Conservation (phyloP, 2,888 invertebrate species). For the Zygaena filipendulae region DNA sequence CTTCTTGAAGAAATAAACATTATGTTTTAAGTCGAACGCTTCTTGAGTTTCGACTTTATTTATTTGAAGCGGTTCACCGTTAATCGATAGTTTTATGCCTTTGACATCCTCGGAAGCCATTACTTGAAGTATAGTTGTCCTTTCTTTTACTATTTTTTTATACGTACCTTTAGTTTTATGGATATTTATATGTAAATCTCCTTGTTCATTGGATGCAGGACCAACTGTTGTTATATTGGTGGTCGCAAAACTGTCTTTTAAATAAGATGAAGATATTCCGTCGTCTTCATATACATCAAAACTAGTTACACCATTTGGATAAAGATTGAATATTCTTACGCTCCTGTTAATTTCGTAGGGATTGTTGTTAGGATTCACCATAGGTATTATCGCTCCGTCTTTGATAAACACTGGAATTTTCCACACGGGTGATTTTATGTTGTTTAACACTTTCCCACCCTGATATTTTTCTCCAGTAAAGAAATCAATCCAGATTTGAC, state of each 20-base stretch:
- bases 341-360: slow-evolving; percentile 38
- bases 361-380: slow-evolving; percentile 48
- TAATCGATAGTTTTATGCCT: slow-evolving; percentile 33
- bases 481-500: slow-evolving; percentile 51
- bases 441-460: slow-evolving; percentile 48
- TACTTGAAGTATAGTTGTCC: slow-evolving; percentile 39
- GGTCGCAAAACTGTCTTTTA: slow-evolving; percentile 28
- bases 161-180: slow-evolving; percentile 39
- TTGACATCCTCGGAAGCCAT: slow-evolving; percentile 30
- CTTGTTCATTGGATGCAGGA: slow-evolving; percentile 27
- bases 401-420: slow-evolving; percentile 50
- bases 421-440: slow-evolving; percentile 42
- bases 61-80: slow-evolving; percentile 29
- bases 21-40: slow-evolving; percentile 31
- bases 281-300: slow-evolving; percentile 54
- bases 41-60: slow-evolving; percentile 26
- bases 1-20: slow-evolving; percentile 35
- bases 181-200: slow-evolving; percentile 34
- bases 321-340: slow-evolving; percentile 36
- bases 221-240: slow-evolving; percentile 32
- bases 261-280: slow-evolving; percentile 39
- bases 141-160: slow-evolving; percentile 32
- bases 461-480: slow-evolving; percentile 48
- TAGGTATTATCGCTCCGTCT: slow-evolving; percentile 54
- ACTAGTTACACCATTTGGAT: slow-evolving; percentile 33